Percentiles rank a stretch among this genome's conserved stretches.
These are phyloP conservation scores for Cryptotis parvus DNA, from an alignment of 2,113 vertebrate species.

Conservation along the genomic window DNA sequence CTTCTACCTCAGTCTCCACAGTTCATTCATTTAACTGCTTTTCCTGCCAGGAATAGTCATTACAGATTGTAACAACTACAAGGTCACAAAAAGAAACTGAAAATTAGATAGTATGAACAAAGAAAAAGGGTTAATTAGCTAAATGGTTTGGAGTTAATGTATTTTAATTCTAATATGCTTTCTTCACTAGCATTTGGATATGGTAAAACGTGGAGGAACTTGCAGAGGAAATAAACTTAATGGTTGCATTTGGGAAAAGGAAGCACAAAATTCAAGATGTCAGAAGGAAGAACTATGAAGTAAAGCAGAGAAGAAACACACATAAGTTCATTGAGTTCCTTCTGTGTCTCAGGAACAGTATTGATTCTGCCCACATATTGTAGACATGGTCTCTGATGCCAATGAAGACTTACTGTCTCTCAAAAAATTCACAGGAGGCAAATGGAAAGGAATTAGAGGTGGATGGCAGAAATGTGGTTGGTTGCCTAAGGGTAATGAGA, in stretches of 20 bases:
- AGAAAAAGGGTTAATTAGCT: constrained; percentile 12
- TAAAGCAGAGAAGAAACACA: not conserved
- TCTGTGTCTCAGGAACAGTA: not conserved
- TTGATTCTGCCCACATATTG: not conserved
- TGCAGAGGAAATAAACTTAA: not conserved
- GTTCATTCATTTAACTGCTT: constrained; percentile 31
- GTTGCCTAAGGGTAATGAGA: too few species aligned
- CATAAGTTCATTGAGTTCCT: not conserved
- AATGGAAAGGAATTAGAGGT: not conserved
- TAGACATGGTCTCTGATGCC: not conserved
- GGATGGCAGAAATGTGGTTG: not conserved
- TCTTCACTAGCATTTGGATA: not conserved
- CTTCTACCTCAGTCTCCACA: constrained; percentile 33
- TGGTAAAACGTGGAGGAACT: not conserved
- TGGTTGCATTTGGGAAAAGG: not conserved
- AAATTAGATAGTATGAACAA: not conserved
- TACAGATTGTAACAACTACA: constrained; percentile 14
- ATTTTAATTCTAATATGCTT: not conserved
- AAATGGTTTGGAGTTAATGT: not conserved
- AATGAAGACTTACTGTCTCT: not conserved
- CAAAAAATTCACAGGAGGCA: not conserved
- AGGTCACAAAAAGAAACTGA: constrained; percentile 9
- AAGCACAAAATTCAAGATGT: not conserved
- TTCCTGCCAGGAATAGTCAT: not conserved
- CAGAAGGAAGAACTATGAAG: not conserved